These are phyloP conservation scores for Apamea monoglypha DNA, from an alignment of 2,888 invertebrate genomes.

Conservation along the genomic window DNA sequence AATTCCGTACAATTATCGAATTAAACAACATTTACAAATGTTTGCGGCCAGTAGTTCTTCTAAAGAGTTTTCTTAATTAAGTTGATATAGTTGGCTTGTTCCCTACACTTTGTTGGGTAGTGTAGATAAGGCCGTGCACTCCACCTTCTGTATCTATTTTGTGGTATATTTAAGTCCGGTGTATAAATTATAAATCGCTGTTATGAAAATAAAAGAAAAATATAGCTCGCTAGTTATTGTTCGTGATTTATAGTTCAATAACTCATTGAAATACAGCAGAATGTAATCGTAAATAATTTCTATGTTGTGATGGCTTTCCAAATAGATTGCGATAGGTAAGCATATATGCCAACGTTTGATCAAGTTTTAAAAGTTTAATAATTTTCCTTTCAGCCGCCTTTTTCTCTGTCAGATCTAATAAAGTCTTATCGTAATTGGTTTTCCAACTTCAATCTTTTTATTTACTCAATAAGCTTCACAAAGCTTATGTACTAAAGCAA, in stretches of 20 bases:
- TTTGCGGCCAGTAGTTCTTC: not conserved
- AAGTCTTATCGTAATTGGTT: constrained; percentile 63
- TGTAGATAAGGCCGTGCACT: not conserved
- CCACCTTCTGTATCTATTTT: constrained; percentile 33
- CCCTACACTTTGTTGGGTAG: not conserved
- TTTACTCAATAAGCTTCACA: constrained; percentile 63
- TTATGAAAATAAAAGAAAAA: constrained; percentile 35
- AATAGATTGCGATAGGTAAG: constrained; percentile 5
- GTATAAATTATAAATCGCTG: constrained; percentile 51
- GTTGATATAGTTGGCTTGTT: not conserved
- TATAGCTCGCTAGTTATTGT: constrained; percentile 32
- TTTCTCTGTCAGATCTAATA: constrained; percentile 40
- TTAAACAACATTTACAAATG: not conserved
- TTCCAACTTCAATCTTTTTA: constrained; percentile 66
- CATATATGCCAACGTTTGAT: constrained; percentile 24
- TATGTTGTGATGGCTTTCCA: constrained; percentile 26
- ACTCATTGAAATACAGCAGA: constrained; percentile 58
- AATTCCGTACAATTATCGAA: no score
- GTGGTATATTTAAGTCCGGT: not conserved
- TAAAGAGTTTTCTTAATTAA: not conserved
- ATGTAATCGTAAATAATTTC: constrained; percentile 40
- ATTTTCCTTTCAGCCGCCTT: constrained; percentile 17
- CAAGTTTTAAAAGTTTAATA: constrained; percentile 25
- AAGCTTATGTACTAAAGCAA: constrained; percentile 66
- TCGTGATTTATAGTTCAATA: constrained; percentile 57